Conservation (phyloP, 1,140 invertebrate species). For the Hycleus cichorii region DNA sequence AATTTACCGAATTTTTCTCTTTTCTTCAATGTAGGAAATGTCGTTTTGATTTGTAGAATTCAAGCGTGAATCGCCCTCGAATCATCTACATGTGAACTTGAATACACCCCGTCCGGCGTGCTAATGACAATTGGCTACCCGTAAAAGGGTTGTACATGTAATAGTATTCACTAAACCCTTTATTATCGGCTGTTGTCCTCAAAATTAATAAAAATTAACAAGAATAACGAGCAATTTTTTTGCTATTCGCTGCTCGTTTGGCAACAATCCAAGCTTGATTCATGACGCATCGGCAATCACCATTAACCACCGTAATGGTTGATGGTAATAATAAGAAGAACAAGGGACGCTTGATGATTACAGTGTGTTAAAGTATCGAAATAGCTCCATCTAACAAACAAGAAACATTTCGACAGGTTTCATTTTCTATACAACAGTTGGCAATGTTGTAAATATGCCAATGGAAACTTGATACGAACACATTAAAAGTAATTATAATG, state of each 20-base stretch:
- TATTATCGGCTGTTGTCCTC: no score
- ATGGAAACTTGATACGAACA: conserved; percentile 29
- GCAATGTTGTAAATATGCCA: conserved; percentile 25
- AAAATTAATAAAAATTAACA: no score
- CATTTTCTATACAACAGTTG: no score
- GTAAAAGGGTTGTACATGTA: conserved; percentile 27
- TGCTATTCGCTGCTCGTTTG: neutral
- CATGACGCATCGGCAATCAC: conserved; percentile 13
- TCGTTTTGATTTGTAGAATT: no score
- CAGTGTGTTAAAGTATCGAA: neutral
- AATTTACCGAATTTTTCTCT: no score
- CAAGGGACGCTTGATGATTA: conserved; percentile 8
- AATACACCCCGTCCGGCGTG: conserved; percentile 28
- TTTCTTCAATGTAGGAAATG: no score
- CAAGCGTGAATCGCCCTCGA: no score
- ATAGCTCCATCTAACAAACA: no score
- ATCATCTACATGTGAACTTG: conserved; percentile 16
- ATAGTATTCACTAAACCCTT: neutral
- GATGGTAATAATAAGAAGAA: conserved; percentile 11
- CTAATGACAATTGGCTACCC: conserved; percentile 35
- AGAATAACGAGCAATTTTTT: no score
- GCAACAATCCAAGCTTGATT: conserved; percentile 6
- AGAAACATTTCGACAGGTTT: no score
- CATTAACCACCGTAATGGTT: conserved; percentile 12
- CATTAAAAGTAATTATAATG: conserved; percentile 36